phyloP scores from a whole-genome alignment of 1,140 invertebrate genomes.

The Eueides isabella region DNA sequence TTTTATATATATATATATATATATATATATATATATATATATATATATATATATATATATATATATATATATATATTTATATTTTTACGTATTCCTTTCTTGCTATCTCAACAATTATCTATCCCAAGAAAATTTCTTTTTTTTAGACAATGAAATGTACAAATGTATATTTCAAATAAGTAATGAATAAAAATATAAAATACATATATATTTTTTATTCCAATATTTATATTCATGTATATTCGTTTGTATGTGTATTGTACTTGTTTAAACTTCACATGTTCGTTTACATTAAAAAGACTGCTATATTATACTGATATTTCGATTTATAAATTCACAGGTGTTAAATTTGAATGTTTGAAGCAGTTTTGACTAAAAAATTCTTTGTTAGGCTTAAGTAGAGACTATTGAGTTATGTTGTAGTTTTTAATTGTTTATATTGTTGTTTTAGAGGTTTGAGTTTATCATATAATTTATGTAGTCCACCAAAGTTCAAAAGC shows the following conservation, averaged over 20 bases:
- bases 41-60: background rate
- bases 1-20: too few relatives aligned
- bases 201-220: background rate
- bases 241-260: background rate
- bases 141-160: background rate
- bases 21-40: too few relatives aligned
- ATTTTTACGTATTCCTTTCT: background rate
- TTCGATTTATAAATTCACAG: background rate
- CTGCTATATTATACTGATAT: too few relatives aligned
- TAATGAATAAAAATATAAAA: background rate
- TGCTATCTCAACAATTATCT: background rate
- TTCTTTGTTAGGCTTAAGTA: constrained; percentile 13
- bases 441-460: constrained; percentile 72
- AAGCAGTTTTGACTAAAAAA: constrained; percentile 24
- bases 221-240: background rate
- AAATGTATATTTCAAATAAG: background rate
- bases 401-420: constrained; percentile 39
- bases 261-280: constrained; percentile 6
- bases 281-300: constrained; percentile 7
- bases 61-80: background rate
- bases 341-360: constrained; percentile 8
- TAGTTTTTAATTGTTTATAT: constrained; percentile 70
- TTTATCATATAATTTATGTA: constrained; percentile 62
- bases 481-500: constrained; percentile 65
- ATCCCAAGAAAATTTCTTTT: background rate